phyloP scores from a whole-genome alignment of 2,797 vertebrate genomes.

The Labroides dimidiatus region DNA sequence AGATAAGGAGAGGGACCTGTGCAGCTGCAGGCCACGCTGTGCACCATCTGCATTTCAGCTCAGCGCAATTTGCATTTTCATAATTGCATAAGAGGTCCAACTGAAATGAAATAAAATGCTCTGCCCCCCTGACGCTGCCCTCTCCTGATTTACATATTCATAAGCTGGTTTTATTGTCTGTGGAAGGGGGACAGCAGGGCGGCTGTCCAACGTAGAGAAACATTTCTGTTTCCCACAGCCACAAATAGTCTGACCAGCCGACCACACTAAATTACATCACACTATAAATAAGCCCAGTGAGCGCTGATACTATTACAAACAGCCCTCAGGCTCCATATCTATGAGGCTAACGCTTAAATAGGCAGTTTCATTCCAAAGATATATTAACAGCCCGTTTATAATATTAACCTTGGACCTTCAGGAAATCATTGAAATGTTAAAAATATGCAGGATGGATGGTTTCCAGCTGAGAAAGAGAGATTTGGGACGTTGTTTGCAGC shows the following conservation, averaged over 20 bases:
- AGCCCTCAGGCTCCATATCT: conserved; percentile 1
- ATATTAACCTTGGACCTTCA: conserved; percentile 4
- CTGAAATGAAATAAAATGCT: conserved; percentile 60
- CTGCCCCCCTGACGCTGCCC: conserved; percentile 22
- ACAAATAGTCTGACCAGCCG: conserved; percentile 34
- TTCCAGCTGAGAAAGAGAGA: no score
- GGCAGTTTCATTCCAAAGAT: conserved; percentile 10
- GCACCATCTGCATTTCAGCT: conserved; percentile 42
- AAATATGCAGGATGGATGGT: no score
- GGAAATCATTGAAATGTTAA: background rate
- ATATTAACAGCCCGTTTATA: conserved; percentile 18
- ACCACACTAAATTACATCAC: conserved; percentile 34
- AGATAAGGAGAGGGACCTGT: conserved; percentile 21
- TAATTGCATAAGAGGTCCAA: conserved; percentile 45
- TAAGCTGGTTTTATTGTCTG: conserved; percentile 28
- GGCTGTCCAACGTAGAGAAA: conserved; percentile 8
- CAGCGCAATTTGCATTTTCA: conserved; percentile 53
- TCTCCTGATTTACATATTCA: conserved; percentile 59
- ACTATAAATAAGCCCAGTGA: conserved; percentile 40
- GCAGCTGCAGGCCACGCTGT: conserved; percentile 24
- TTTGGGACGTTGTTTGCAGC: background rate
- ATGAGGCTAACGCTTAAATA: conserved; percentile 20
- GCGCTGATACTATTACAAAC: conserved; percentile 33
- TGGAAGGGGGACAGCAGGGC: conserved; percentile 11
- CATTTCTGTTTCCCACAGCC: conserved; percentile 24